Evolutionary conservation across 2,797 vertebrate species (phyloP), one percentile per base, ranked within the genome.

Genomic region (Argya squamiceps): DNA sequence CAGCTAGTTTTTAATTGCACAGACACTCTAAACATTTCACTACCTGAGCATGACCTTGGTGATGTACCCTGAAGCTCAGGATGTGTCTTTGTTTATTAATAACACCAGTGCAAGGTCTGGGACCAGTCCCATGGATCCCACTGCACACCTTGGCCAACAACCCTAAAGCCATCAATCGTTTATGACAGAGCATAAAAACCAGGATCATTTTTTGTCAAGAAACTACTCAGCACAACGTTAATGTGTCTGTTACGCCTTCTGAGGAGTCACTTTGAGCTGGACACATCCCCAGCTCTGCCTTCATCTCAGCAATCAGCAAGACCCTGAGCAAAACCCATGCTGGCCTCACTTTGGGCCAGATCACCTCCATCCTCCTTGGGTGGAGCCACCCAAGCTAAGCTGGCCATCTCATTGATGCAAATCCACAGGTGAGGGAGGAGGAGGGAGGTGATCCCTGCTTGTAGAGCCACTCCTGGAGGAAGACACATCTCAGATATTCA

Each of bases 111-210:
- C 37, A 22, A 15, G 11, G 23, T 7, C 37, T 64, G 73, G 69
- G 50, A 69, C 11, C 55, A 82, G 37, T 39, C 12, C 24, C 1
- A 5, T 0, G 9, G 46, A 10, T 15, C 36, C 34, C 49, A 34
- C 13, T 4, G 27, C 52, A 34, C 3, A 4, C n/a, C 69, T 26
- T 3, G 1, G 65, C 53, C n/a, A 49, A 50, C 37, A 86, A 19
- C 69, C 22, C 55, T 6, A 30, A 58, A 65, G n/a, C 10, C 39
- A 64, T 8, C 58, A 15, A 19, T 44, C 34, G 10, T 16, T 21
- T 82, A 50, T 0, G 4, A 53, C 0, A 1, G 2, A 37, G 30
- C 39, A 52, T 6, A 23, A 83, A 46, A 85, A 8, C 0, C n/a
- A 50, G 15, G n/a, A 12, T 43, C 4, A 3, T 15, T 43, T 73